Evolutionary conservation across 1,140 invertebrate genomes (phyloP).

Genomic region (Hesperophylax magnus): DNA sequence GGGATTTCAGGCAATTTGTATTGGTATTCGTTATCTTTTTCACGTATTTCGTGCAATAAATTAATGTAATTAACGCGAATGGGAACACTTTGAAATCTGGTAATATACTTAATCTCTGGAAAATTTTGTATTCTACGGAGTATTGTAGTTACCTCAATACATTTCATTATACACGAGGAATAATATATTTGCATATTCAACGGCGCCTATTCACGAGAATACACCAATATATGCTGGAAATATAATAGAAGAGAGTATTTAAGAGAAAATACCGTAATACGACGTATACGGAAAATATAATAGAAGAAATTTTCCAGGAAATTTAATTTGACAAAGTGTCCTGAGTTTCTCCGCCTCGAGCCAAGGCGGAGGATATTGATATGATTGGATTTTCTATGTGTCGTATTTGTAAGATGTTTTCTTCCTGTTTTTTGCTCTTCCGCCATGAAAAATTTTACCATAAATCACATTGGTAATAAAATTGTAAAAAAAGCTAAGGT

Average conservation of each 20-base stretch:
- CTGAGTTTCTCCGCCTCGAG: conserved; percentile 26
- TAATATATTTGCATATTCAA: conserved; percentile 35
- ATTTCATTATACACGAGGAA: conserved; percentile 18
- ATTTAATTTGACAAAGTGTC: conserved; percentile 55
- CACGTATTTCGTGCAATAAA: too few species aligned
- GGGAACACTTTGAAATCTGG: too few species aligned
- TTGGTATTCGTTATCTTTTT: too few species aligned
- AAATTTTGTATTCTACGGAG: background rate
- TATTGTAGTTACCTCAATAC: conserved; percentile 20
- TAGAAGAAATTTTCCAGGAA: conserved; percentile 44
- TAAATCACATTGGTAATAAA: too few species aligned
- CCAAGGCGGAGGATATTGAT: conserved; percentile 6
- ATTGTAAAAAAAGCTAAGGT: too few species aligned
- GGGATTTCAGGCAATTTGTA: too few species aligned
- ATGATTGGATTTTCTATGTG: conserved; percentile 29
- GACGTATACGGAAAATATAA: conserved; percentile 38
- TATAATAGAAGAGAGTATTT: conserved; percentile 26
- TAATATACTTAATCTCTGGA: background rate
- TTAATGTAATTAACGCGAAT: too few species aligned
- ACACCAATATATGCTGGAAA: conserved; percentile 13
- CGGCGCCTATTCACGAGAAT: conserved; percentile 23
- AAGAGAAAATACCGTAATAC: background rate
- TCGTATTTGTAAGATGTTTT: background rate
- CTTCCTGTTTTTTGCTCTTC: background rate
- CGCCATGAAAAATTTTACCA: background rate